Conservation (phyloP, 2,113 vertebrate species). For the Varanus komodoensis region DNA sequence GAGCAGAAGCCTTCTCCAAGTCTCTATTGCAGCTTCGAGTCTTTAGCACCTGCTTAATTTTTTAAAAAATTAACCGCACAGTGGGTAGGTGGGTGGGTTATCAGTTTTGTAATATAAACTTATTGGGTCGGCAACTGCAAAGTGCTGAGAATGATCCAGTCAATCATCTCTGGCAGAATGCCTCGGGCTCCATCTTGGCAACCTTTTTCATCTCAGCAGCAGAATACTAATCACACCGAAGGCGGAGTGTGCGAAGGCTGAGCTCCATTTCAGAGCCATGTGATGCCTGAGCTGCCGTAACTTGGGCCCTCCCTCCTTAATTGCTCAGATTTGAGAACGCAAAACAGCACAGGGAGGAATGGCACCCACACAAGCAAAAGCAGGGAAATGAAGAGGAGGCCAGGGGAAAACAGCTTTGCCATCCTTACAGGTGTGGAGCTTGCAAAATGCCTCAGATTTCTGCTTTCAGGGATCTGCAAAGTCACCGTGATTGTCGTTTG, state of each 20-base stretch:
- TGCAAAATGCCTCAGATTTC: not conserved
- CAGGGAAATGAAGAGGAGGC: not conserved
- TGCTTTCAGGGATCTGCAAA: not conserved
- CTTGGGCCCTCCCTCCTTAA: not conserved
- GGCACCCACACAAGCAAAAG: rapidly evolving
- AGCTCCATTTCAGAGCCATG: not conserved
- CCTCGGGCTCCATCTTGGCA: not conserved
- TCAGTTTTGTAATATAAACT: not conserved
- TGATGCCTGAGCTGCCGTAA: not conserved
- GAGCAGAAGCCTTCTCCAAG: not conserved
- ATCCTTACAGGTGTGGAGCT: too few species aligned
- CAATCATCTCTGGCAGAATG: not conserved
- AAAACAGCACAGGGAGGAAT: not conserved
- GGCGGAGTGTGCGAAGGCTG: rapidly evolving
- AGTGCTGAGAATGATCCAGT: conserved; percentile 30
- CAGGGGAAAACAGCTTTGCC: rapidly evolving
- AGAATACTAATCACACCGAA: conserved; percentile 1
- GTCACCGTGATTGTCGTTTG: not conserved
- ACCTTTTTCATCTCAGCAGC: conserved; percentile 13
- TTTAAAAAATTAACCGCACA: not conserved
- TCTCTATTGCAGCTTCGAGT: not conserved
- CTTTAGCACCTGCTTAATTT: not conserved
- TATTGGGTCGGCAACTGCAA: conserved; percentile 7
- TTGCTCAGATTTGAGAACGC: not conserved
- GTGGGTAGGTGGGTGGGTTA: not conserved